Base-by-base conservation (phyloP, 2,888 invertebrate species). In the Gymnocheta viridis region DNA sequence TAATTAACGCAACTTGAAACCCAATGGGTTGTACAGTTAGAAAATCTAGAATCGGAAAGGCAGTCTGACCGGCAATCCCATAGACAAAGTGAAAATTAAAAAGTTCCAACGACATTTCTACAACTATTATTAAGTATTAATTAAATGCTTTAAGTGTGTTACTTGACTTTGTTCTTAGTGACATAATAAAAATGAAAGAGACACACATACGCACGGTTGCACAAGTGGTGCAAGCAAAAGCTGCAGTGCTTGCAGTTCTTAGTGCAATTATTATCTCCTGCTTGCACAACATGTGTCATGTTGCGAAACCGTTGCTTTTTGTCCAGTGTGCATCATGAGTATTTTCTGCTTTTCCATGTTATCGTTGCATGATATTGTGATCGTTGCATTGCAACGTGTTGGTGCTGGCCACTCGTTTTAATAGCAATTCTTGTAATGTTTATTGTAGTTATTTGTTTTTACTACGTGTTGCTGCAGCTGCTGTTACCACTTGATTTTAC, bases 221-320 rank as follows among this genome's bases (percentile, higher is more conserved):
- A 17, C 24, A 14, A 24, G 17, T 69, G 41, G 17, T 54, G 9
- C 56, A 12, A 41, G 12, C 10, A 41, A 19, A 14, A 56, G 19
- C 19, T 17, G 29, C 27, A 58, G 22, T 14, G 27, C 47, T 66
- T 66, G 32, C 29, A 35, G 24, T 24, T 51, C n/a, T 24, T 38
- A 29, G 29, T 14, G 9, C 38, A 70, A 56, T 56, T 56, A 64
- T 41, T 19, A 41, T 32, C 41, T 78, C n/a, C n/a, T 56, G 69
- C 24, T 54, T 17, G 47, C 76, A 70, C 66, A 70, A 66, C 80
- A 67, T 83, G 83, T 77, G 83, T 72, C 83, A 77, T 84, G 83
- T 56, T 44, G 60, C 32, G 60, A 67, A 77, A 84, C 80, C 80
- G 80, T 77, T 83, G 76, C 76, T 72, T 56, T 47, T 56, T 47